A percentile compares a stretch with the other conserved stretches of the same genome.
Evolutionary conservation across 2,888 invertebrate genomes (phyloP).

Genomic region (Pachydiplax longipennis): DNA sequence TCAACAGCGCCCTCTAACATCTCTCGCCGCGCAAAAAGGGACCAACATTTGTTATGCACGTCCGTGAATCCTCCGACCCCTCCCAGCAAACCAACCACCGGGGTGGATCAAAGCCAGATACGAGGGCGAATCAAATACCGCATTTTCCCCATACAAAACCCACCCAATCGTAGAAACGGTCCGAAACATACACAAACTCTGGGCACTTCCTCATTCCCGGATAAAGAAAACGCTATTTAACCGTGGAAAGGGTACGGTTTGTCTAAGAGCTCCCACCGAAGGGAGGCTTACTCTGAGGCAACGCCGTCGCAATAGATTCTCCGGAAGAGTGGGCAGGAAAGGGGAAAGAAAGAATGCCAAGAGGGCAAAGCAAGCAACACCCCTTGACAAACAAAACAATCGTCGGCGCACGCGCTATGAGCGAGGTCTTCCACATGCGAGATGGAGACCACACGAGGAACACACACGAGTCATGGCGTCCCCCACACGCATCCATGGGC

Average conservation of each 20-base stretch:
- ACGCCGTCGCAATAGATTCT: neutral
- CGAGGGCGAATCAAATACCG: neutral
- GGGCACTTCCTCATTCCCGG: neutral
- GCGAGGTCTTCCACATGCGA: neutral
- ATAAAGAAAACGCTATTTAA: neutral
- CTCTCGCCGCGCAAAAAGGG: no score
- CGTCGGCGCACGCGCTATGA: conserved; percentile 1
- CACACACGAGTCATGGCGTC: neutral
- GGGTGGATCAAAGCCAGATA: neutral
- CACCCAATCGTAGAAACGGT: neutral
- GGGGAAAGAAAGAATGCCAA: neutral
- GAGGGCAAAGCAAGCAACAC: neutral
- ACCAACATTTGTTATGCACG: neutral
- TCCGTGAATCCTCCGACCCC: neutral
- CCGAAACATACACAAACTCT: conserved; percentile 6
- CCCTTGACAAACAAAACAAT: neutral
- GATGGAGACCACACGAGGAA: neutral
- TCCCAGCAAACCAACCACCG: neutral
- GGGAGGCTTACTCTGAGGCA: neutral
- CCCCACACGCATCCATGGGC: neutral
- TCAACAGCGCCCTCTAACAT: no score
- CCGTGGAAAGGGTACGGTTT: no score
- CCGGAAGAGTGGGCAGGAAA: neutral
- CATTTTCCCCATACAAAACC: neutral
- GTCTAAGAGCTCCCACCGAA: no score